A percentile compares a stretch with the other conserved stretches of the same genome.
These are phyloP conservation scores for Oryzias celebensis DNA, from an alignment of 2,113 vertebrate genomes.

Conservation along the genomic window DNA sequence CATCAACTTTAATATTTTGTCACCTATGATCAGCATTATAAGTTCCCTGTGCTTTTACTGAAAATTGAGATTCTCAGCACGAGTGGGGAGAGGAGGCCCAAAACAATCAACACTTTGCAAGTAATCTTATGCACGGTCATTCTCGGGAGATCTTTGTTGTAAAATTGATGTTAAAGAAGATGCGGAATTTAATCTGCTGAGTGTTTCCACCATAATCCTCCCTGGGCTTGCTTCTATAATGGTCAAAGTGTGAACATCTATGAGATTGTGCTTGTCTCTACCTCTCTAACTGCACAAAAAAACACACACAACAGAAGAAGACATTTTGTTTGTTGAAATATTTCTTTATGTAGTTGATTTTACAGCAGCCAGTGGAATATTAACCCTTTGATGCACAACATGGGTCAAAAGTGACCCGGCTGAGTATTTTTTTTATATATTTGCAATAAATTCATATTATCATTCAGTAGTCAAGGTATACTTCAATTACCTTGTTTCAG, in stretches of 20 bases:
- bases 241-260: background rate
- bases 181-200: conserved; percentile 7
- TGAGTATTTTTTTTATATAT: too few species aligned
- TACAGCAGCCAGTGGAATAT: conserved; percentile 20
- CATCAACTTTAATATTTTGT: background rate
- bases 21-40: background rate
- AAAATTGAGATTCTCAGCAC: conserved; percentile 7
- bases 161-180: conserved; percentile 4
- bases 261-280: background rate
- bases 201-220: conserved; percentile 2
- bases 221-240: background rate
- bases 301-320: conserved; percentile 2
- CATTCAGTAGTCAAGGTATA: too few species aligned
- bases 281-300: background rate
- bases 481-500: too few species aligned
- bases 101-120: conserved; percentile 20
- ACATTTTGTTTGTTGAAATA: conserved; percentile 18
- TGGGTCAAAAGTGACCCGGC: too few species aligned
- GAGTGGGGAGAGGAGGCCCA: background rate
- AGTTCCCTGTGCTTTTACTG: background rate
- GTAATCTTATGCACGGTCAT: background rate
- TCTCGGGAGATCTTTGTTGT: conserved; percentile 3
- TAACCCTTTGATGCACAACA: background rate
- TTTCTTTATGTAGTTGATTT: conserved; percentile 35
- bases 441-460: too few species aligned